A percentile compares a stretch with the other conserved stretches of the same genome.
Conservation (phyloP, 2,113 vertebrate genomes). For the Petrocephalus zakoni region DNA sequence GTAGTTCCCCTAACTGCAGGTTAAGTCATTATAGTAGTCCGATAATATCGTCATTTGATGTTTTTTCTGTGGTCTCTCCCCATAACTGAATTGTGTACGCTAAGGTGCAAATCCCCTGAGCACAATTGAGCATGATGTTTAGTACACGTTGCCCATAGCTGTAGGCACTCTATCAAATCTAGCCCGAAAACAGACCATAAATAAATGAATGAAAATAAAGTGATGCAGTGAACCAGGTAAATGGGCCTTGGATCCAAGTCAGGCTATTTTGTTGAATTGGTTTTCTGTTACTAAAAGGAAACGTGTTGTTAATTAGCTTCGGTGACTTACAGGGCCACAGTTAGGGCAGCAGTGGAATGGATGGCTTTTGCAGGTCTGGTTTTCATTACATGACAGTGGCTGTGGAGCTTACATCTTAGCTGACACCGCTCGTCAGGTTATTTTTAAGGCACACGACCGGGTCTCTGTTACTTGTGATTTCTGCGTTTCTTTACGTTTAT, state of each 20-base stretch:
- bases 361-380: not conserved
- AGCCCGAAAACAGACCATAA: slow-evolving; percentile 1
- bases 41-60: not conserved
- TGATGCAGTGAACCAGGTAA: slow-evolving; percentile 3
- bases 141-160: not conserved
- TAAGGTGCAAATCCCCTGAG: not conserved
- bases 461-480: not conserved
- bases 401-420: not conserved
- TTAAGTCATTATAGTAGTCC: not conserved
- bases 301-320: not conserved
- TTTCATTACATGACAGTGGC: not conserved
- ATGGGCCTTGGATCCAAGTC: not conserved
- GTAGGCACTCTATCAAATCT: not conserved
- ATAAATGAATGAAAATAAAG: slow-evolving; percentile 9
- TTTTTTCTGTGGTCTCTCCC: not conserved
- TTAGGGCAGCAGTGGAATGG: not conserved
- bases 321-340: not conserved
- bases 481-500: not conserved
- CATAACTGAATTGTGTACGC: not conserved
- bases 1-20: not conserved
- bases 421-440: not conserved
- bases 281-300: slow-evolving; percentile 2
- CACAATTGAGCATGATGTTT: not conserved
- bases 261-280: not conserved
- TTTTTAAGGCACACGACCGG: not conserved